These are phyloP conservation scores for Platerodrilus igneus DNA, from an alignment of 2,888 invertebrate genomes.

Conservation along the genomic window DNA sequence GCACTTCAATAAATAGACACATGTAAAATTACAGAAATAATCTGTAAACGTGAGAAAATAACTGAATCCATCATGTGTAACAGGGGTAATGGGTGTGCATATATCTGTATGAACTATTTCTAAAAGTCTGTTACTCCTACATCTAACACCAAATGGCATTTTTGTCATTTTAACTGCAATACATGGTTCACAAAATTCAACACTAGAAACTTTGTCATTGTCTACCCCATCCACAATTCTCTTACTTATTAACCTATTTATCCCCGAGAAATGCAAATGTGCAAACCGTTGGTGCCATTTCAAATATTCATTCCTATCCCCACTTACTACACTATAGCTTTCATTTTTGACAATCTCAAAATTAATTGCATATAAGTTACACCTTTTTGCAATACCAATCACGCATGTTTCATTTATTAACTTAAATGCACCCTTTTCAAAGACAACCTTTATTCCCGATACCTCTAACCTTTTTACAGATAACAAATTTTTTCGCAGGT, in stretches of 20 bases:
- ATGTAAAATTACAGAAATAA: not conserved
- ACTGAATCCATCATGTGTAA: not conserved
- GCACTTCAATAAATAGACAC: not conserved
- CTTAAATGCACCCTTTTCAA: no score
- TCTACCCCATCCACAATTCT: not conserved
- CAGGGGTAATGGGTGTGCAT: not conserved
- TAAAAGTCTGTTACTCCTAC: not conserved
- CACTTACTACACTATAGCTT: not conserved
- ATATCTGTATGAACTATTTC: slow-evolving; percentile 4
- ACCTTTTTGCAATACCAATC: not conserved
- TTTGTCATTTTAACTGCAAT: not conserved
- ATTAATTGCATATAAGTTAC: slow-evolving; percentile 1
- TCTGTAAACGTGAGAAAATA: slow-evolving; percentile 1
- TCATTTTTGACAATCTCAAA: slow-evolving; percentile 2
- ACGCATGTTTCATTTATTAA: not conserved
- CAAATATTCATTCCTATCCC: not conserved
- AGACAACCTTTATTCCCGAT: no score
- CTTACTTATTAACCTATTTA: slow-evolving; percentile 3
- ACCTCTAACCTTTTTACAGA: no score
- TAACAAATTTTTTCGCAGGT: no score
- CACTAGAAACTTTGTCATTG: not conserved
- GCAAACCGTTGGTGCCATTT: slow-evolving; percentile 2
- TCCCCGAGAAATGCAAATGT: not conserved
- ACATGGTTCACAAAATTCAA: slow-evolving; percentile 6
- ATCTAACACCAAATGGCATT: not conserved